Base-by-base conservation (phyloP, 2,888 invertebrate genomes). In the Tipula vernalis region DNA sequence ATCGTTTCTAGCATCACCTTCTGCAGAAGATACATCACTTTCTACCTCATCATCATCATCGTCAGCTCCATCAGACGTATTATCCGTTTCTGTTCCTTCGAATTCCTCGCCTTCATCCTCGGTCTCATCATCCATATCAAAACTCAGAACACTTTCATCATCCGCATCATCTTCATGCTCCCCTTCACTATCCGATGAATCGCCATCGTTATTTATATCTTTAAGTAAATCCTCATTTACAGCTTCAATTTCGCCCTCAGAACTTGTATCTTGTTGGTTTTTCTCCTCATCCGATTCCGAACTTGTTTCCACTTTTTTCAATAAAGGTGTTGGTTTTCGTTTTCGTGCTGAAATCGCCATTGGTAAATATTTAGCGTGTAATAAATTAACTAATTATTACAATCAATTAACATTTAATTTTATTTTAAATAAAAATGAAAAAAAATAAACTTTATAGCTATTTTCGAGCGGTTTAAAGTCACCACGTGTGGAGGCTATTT, bases 21-120 rank as follows among this genome's bases (percentile, higher is more conserved):
- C 92, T 97, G 97, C 92, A 88, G 94, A 94, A 90, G 96, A 96
- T 91, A 96, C 95, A 89, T 95, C 85, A 12, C 86, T 51, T 6
- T 87, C 47, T 83, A 84, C 86, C 42, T 87, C 10, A 87, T 51
- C 51, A 0, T 51, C 86, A 36, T n/a, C n/a, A 8, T 18, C 86
- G 2, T 44, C 12, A 2, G 12, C 86, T 3, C 36, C 13, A 13
- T 87, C 87, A 41, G 88, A 87, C 18, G 41, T 87, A 15, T 87
- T 88, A 12, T 88, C 88, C 13, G 88, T 88, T 12, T 88, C 87
- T 0, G 88, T 89, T 0, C 88, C 88, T 0, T 89, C 89, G 0
- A 88, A 89, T 0, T 89, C 89, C 0, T 92, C 92, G 88, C 91
- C 92, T 86, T 91, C 92, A 18, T 89, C 89, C 87, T 90, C 89